These are phyloP conservation scores for Hippocampus guttulatus DNA, from an alignment of 2,113 vertebrate genomes.

Conservation along the genomic window DNA sequence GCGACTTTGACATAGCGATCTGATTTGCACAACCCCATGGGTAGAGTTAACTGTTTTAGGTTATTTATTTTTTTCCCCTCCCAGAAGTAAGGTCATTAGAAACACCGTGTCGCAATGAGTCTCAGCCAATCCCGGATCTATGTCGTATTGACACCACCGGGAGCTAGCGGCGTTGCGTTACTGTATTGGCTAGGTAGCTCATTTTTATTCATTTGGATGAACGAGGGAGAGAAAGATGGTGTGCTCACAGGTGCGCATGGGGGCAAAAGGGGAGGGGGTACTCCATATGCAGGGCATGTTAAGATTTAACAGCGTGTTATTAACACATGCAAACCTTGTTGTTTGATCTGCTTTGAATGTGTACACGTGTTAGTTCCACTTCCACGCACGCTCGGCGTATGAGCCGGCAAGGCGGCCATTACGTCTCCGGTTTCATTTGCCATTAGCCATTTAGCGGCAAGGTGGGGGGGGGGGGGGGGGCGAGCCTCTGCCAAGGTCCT, in stretches of 20 bases:
- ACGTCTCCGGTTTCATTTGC: constrained; percentile 56
- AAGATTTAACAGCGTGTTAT: constrained; percentile 10
- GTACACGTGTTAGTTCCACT: neutral
- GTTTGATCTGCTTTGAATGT: neutral
- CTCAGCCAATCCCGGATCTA: too few species aligned
- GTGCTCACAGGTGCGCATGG: neutral
- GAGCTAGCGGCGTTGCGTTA: constrained; percentile 10
- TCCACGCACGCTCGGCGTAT: constrained; percentile 11
- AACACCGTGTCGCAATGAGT: too few species aligned
- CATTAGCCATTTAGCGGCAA: constrained; percentile 63
- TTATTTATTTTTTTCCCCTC: too few species aligned
- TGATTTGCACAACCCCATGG: too few species aligned
- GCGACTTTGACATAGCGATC: too few species aligned
- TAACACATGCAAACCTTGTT: neutral
- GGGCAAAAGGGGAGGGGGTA: neutral
- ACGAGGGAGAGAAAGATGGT: too few species aligned
- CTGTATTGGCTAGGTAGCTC: constrained; percentile 43
- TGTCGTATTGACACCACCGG: too few species aligned
- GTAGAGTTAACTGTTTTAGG: too few species aligned
- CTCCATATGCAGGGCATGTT: neutral
- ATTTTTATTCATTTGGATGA: constrained; percentile 46
- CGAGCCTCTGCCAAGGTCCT: constrained; percentile 28
- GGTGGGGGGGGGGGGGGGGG: constrained; percentile 39
- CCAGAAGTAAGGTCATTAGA: too few species aligned
- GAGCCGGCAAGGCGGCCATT: constrained; percentile 45